Conservation (phyloP, 2,797 vertebrate genomes). For the Tragopan temminckii region DNA sequence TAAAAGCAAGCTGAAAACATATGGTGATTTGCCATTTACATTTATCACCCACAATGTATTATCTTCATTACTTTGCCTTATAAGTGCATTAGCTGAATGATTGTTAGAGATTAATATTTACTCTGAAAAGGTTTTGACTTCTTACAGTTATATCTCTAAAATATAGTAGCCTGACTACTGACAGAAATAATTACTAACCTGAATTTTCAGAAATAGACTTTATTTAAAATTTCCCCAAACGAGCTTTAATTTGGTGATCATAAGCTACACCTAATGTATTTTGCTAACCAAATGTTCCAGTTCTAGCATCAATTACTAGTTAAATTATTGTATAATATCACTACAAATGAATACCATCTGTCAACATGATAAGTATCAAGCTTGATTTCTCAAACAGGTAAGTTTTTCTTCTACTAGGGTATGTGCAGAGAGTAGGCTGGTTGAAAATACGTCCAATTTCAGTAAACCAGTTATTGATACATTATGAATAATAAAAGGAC, state of each 20-base stretch:
- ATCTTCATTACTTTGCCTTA: neutral
- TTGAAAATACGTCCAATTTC: neutral
- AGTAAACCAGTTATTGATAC: neutral
- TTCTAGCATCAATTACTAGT: neutral
- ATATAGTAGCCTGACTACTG: neutral
- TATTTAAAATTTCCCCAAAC: neutral
- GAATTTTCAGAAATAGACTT: neutral
- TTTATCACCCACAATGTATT: neutral
- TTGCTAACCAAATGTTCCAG: neutral
- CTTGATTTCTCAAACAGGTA: neutral
- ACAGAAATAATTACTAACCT: neutral
- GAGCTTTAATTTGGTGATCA: neutral
- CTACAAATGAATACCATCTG: constrained; percentile 41
- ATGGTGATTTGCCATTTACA: neutral
- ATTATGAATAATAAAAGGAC: neutral
- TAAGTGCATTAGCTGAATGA: neutral
- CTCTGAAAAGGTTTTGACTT: neutral
- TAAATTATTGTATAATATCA: neutral
- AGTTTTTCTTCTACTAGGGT: constrained; percentile 4
- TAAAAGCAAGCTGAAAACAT: neutral
- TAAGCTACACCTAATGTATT: neutral
- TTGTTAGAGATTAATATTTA: neutral
- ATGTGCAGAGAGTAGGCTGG: neutral
- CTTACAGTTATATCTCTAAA: neutral
- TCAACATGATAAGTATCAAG: constrained; percentile 11